phyloP scores from a whole-genome alignment of 2,113 vertebrate genomes.

The Ochotona princeps region DNA sequence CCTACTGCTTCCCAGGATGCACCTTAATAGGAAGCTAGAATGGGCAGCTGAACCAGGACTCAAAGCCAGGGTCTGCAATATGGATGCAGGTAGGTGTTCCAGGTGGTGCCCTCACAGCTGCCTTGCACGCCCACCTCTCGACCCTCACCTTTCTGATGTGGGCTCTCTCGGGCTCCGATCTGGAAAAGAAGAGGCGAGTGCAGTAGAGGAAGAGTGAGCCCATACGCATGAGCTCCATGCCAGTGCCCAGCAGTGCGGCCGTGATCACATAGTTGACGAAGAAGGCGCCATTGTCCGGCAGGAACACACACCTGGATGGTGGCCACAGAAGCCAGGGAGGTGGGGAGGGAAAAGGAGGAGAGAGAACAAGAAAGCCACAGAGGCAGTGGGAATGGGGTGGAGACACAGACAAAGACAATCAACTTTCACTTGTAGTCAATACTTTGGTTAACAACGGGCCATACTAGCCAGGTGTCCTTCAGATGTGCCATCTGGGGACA shows the following conservation, averaged over 20 bases:
- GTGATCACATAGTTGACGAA: conserved; percentile 98
- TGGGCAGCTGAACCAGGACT: no score
- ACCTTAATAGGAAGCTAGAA: no score
- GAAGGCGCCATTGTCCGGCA: conserved; percentile 97
- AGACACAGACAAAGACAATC: not conserved
- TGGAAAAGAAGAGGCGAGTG: conserved; percentile 94
- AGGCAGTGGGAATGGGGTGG: not conserved
- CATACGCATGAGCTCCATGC: conserved; percentile 95
- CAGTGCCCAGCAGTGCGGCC: conserved; percentile 93
- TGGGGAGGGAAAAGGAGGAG: not conserved
- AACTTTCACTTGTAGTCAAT: not conserved
- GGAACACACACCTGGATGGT: conserved; percentile 93
- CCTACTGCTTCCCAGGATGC: no score
- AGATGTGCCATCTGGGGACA: not conserved
- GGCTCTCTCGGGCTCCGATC: conserved; percentile 93
- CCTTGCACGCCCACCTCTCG: no score
- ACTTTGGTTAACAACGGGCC: not conserved
- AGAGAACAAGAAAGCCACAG: not conserved
- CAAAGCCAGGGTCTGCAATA: no score
- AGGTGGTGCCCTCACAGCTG: no score
- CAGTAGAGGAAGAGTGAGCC: conserved; percentile 92
- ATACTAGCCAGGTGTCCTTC: no score
- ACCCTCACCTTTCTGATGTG: conserved; percentile 92
- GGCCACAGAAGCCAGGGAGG: not conserved
- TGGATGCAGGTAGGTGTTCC: no score